A percentile compares a stretch with the other conserved stretches of the same genome.
Conservation (phyloP, 2,888 invertebrate species). For the Chesias legatella region DNA sequence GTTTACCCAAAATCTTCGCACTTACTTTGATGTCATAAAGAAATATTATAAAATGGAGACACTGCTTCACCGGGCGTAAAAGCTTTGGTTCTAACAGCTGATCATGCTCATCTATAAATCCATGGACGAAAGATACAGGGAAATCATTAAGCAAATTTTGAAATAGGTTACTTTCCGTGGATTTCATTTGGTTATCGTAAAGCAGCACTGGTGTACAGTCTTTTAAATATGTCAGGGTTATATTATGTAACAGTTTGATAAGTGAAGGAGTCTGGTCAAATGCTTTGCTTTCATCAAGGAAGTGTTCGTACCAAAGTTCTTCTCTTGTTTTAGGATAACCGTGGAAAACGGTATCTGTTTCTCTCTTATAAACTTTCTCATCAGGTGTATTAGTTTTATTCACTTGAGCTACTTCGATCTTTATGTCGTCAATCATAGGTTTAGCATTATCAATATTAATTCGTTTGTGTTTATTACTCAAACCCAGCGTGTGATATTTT, state of each 20-base stretch:
- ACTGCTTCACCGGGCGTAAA: slow-evolving; percentile 65
- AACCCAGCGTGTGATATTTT: no score
- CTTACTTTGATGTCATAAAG: slow-evolving; percentile 82
- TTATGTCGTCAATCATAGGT: background rate
- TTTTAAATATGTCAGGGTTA: slow-evolving; percentile 80
- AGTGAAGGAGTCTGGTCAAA: slow-evolving; percentile 81
- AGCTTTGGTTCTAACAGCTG: slow-evolving; percentile 66
- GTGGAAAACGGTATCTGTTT: slow-evolving; percentile 73
- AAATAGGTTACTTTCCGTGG: slow-evolving; percentile 76
- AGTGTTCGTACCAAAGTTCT: slow-evolving; percentile 75
- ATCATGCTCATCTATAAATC: slow-evolving; percentile 77
- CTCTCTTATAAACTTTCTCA: slow-evolving; percentile 42
- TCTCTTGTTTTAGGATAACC: slow-evolving; percentile 81
- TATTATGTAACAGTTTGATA: slow-evolving; percentile 79
- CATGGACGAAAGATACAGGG: slow-evolving; percentile 82
- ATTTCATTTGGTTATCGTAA: slow-evolving; percentile 82
- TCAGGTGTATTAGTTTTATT: background rate
- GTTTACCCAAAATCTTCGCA: slow-evolving; percentile 81
- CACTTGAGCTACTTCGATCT: background rate
- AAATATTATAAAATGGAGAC: slow-evolving; percentile 84
- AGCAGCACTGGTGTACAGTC: slow-evolving; percentile 84
- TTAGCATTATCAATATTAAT: no score
- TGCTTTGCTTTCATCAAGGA: slow-evolving; percentile 56
- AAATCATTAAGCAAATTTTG: slow-evolving; percentile 79
- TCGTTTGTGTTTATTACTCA: no score